Percentiles rank a stretch among this genome's conserved stretches.
phyloP scores from a whole-genome alignment of 1,140 invertebrate species.

The Glossosoma conforme region DNA sequence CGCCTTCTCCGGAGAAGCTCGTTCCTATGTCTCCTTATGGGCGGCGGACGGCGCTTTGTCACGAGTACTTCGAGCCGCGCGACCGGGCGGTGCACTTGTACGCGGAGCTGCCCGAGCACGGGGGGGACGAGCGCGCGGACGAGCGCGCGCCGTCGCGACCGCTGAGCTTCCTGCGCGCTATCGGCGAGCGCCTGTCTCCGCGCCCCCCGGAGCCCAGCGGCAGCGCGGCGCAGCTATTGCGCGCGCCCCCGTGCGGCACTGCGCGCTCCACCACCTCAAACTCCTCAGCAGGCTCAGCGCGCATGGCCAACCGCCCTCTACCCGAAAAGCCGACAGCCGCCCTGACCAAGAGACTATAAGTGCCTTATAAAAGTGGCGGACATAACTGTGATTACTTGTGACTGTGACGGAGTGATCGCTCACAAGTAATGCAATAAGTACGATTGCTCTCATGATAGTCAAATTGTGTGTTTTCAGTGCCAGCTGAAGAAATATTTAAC shows the following conservation, averaged over 20 bases:
- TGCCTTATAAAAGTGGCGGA: too few species aligned
- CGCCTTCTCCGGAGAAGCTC: conserved; percentile 58
- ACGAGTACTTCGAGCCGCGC: conserved; percentile 68
- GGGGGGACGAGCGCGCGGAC: conserved; percentile 36
- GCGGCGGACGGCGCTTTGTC: conserved; percentile 53
- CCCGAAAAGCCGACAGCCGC: conserved; percentile 57
- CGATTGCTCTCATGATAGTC: too few species aligned
- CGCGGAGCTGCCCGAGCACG: conserved; percentile 55
- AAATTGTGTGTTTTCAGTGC: too few species aligned
- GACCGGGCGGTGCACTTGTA: conserved; percentile 66
- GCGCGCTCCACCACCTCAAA: conserved; percentile 19
- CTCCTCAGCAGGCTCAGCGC: conserved; percentile 39
- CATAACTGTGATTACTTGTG: too few species aligned
- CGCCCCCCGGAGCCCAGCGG: background rate
- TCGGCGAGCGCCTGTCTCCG: conserved; percentile 37
- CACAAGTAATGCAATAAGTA: too few species aligned
- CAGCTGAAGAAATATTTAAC: too few species aligned
- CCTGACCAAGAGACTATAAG: conserved; percentile 44
- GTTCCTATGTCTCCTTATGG: conserved; percentile 47
- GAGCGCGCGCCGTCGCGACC: conserved; percentile 39
- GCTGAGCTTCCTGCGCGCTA: conserved; percentile 39
- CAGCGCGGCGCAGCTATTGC: background rate
- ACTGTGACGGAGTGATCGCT: too few species aligned
- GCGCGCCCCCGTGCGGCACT: background rate
- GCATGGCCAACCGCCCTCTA: conserved; percentile 61